Conservation (phyloP, 2,113 vertebrate species). For the Montifringilla adamsi region DNA sequence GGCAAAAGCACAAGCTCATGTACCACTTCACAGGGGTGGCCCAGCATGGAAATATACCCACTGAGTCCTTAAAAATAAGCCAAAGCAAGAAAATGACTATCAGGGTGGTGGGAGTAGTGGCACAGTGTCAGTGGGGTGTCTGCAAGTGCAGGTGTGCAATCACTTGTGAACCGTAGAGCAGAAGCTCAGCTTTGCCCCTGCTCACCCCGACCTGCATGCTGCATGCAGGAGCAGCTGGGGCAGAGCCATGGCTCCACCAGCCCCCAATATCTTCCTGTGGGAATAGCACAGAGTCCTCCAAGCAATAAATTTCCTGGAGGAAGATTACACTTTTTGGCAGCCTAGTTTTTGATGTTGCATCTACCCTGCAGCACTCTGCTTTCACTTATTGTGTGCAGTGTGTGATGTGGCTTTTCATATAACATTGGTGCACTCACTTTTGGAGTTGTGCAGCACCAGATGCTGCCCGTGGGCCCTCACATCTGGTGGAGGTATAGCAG, state of each 20-base stretch:
- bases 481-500: not conserved
- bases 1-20: not conserved
- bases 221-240: not conserved
- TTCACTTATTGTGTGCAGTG: not conserved
- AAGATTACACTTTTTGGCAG: not conserved
- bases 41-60: not conserved
- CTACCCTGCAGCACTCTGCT: not conserved
- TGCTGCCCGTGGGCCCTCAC: constrained; percentile 8
- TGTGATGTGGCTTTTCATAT: constrained; percentile 18
- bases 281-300: not conserved
- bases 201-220: fast-evolving
- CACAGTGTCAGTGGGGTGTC: not conserved
- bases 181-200: not conserved
- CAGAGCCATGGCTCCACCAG: not conserved
- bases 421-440: not conserved
- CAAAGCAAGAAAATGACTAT: not conserved
- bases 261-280: not conserved
- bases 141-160: not conserved
- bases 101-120: not conserved
- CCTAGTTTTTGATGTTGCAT: constrained; percentile 10
- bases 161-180: not conserved
- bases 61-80: not conserved
- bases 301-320: not conserved
- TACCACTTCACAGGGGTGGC: not conserved
- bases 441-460: not conserved